A percentile compares a stretch with the other conserved stretches of the same genome.
These are phyloP conservation scores for Porites cylindrica DNA, from an alignment of 92 coral and sea anemone genomes.

Conservation along the genomic window DNA sequence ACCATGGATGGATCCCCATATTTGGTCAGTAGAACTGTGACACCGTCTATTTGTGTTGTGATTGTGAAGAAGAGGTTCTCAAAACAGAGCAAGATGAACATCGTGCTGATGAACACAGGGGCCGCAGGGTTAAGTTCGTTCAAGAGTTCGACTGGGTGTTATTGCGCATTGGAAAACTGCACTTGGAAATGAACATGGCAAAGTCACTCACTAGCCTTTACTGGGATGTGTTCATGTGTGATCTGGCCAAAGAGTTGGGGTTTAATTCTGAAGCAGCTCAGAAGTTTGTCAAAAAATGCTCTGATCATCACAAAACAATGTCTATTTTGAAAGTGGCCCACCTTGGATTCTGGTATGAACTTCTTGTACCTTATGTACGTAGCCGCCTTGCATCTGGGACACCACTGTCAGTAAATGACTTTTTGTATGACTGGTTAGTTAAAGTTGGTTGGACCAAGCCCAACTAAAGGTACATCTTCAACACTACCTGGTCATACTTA, in stretches of 20 bases:
- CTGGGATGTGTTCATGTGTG: constrained; percentile 45
- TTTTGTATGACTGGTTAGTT: constrained; percentile 21
- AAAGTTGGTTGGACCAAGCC: not conserved
- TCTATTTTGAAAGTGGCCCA: constrained; percentile 32
- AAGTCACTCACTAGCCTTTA: constrained; percentile 12
- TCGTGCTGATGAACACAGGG: not conserved
- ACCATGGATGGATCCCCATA: constrained; percentile 66
- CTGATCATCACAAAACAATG: constrained; percentile 55
- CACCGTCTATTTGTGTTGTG: constrained; percentile 24
- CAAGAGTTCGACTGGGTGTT: constrained; percentile 52
- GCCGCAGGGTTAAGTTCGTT: not conserved
- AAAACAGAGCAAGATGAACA: constrained; percentile 10
- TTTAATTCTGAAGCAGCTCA: constrained; percentile 35
- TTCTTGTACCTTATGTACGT: constrained; percentile 33
- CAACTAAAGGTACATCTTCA: constrained; percentile 8
- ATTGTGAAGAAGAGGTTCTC: constrained; percentile 44
- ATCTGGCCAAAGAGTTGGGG: constrained; percentile 47
- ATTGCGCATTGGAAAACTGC: constrained; percentile 46
- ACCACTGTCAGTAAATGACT: constrained; percentile 33
- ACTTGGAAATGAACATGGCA: constrained; percentile 67
- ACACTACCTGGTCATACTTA: not conserved
- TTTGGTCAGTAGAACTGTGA: constrained; percentile 19
- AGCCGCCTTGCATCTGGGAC: constrained; percentile 7
- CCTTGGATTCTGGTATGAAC: constrained; percentile 17
- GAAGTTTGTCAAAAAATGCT: constrained; percentile 31